phyloP scores from a whole-genome alignment of 2,888 invertebrate genomes.

The Dryobotodes eremita region DNA sequence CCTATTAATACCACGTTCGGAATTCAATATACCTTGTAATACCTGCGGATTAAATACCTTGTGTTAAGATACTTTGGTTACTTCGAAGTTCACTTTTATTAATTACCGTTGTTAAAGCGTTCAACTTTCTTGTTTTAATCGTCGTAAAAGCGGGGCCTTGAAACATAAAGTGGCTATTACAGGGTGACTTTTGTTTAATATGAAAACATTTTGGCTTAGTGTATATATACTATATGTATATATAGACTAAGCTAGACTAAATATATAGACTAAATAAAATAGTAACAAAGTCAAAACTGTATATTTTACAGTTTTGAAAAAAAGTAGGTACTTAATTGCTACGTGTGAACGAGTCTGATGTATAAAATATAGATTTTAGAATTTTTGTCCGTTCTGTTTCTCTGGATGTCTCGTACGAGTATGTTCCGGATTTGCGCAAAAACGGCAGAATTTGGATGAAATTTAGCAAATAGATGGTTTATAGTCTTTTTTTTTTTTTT shows the following conservation, averaged over 20 bases:
- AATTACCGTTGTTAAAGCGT: conserved; percentile 37
- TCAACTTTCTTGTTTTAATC: conserved; percentile 44
- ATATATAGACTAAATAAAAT: too few relatives aligned
- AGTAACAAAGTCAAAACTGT: neutral
- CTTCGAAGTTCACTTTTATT: conserved; percentile 43
- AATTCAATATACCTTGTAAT: conserved; percentile 31
- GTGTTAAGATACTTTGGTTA: conserved; percentile 22
- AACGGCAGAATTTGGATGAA: neutral
- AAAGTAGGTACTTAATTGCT: too few relatives aligned
- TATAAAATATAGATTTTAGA: neutral
- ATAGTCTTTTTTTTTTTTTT: too few relatives aligned
- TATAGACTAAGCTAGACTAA: too few relatives aligned
- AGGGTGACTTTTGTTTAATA: neutral
- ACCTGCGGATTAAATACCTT: conserved; percentile 24
- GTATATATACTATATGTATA: too few relatives aligned
- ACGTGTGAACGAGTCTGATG: neutral
- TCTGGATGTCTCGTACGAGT: neutral
- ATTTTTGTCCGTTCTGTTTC: neutral
- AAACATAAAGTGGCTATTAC: conserved; percentile 11
- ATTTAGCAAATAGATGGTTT: neutral
- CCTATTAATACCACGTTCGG: conserved; percentile 3
- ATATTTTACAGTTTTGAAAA: too few relatives aligned
- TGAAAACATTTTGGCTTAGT: conserved; percentile 11
- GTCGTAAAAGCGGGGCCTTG: conserved; percentile 23
- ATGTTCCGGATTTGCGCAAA: neutral